These are phyloP conservation scores for Arothron firmamentum DNA, from an alignment of 2,113 vertebrate genomes.

Conservation along the genomic window DNA sequence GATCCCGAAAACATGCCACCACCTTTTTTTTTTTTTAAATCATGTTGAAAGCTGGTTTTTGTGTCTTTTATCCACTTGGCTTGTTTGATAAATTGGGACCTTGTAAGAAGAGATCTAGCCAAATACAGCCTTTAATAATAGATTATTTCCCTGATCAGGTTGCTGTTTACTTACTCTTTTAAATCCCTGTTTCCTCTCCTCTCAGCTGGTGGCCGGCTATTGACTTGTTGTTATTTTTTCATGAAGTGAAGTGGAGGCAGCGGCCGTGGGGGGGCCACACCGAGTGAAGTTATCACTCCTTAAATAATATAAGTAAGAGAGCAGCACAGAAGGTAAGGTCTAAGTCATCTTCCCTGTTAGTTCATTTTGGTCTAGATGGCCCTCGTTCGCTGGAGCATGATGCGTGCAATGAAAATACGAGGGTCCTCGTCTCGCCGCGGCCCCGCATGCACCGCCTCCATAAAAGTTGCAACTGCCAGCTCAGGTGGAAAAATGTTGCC, in stretches of 20 bases:
- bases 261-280: constrained; percentile 29
- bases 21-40: constrained; percentile 17
- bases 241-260: constrained; percentile 83
- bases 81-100: constrained; percentile 73
- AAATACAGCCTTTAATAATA: constrained; percentile 90
- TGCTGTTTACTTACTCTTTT: constrained; percentile 89
- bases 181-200: constrained; percentile 86
- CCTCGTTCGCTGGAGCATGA: constrained; percentile 86
- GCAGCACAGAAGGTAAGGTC: constrained; percentile 56
- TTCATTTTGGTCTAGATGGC: constrained; percentile 86
- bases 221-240: constrained; percentile 90
- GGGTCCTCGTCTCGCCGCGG: constrained; percentile 52
- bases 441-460: constrained; percentile 57
- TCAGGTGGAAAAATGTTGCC: constrained; percentile 99
- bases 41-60: constrained; percentile 34
- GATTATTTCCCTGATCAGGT: constrained; percentile 85
- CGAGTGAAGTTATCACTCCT: constrained; percentile 79
- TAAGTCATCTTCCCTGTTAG: constrained; percentile 88
- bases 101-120: constrained; percentile 83
- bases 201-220: constrained; percentile 92
- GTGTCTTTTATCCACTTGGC: constrained; percentile 40
- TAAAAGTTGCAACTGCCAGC: constrained; percentile 96
- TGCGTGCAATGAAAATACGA: constrained; percentile 73
- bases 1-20: constrained; percentile 26
- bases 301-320: constrained; percentile 74